Conservation (phyloP, 92 coral and sea anemone species). For the Epizoanthus fatuus region DNA sequence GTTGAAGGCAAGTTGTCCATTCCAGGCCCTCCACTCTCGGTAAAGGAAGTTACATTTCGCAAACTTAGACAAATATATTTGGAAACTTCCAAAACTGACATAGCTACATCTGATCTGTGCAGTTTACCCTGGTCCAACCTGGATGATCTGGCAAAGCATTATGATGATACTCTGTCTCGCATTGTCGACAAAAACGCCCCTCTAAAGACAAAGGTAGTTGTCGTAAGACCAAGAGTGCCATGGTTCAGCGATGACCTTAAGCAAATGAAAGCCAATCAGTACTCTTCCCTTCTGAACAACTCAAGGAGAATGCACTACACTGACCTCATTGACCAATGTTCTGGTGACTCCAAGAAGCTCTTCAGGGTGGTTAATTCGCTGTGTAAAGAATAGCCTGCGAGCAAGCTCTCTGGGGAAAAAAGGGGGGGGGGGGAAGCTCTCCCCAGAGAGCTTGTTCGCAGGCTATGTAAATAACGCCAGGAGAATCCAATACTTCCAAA, state of each 20-base stretch:
- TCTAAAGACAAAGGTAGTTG: constrained; percentile 30
- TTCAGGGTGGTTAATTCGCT: constrained; percentile 27
- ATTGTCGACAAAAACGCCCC: background rate
- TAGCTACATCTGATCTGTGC: background rate
- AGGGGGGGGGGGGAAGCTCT: no score
- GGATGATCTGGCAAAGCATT: background rate
- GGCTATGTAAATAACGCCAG: no score
- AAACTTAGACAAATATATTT: background rate
- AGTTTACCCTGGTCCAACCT: constrained; percentile 2
- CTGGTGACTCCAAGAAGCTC: constrained; percentile 11
- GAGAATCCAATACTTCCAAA: background rate
- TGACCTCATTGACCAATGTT: constrained; percentile 9
- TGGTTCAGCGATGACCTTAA: constrained; percentile 43
- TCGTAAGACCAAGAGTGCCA: constrained; percentile 33
- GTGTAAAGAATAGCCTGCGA: no score
- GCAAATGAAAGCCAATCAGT: constrained; percentile 35
- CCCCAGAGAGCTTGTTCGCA: no score
- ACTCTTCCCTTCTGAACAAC: constrained; percentile 15
- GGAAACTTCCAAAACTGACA: background rate
- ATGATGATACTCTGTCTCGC: no score
- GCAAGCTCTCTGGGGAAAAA: no score
- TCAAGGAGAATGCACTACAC: constrained; percentile 21
- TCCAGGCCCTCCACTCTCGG: background rate
- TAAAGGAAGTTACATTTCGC: background rate
- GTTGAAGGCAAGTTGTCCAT: constrained; percentile 6